Percentiles rank a stretch among this genome's conserved stretches.
phyloP scores from a whole-genome alignment of 2,113 vertebrate genomes.

The Mormyrus iriodes region DNA sequence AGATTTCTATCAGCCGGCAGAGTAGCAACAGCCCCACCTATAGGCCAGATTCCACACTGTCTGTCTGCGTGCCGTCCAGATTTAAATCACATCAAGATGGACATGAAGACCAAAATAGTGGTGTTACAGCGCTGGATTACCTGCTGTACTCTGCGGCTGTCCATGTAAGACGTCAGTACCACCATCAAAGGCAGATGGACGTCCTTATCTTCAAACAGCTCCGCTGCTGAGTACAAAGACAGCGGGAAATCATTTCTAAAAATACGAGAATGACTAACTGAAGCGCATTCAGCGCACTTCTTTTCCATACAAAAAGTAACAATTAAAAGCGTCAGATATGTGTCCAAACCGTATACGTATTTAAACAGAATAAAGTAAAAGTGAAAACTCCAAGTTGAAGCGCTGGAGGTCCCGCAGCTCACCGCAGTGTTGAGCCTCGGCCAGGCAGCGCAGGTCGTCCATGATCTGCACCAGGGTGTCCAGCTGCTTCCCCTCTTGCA shows the following conservation, averaged over 20 bases:
- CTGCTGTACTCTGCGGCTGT: conserved; percentile 76
- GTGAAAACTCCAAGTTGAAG: not conserved
- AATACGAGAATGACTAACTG: not conserved
- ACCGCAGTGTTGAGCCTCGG: conserved; percentile 68
- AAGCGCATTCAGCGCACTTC: not conserved
- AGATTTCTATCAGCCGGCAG: conserved; percentile 84
- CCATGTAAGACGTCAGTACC: conserved; percentile 69
- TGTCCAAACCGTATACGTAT: not conserved
- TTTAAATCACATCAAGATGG: not conserved
- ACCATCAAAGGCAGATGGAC: conserved; percentile 72
- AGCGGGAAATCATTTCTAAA: not conserved
- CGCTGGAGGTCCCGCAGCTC: conserved; percentile 32
- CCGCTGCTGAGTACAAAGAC: conserved; percentile 55
- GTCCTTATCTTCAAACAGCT: conserved; percentile 73
- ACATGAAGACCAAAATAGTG: not conserved
- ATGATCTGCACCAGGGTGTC: conserved; percentile 77
- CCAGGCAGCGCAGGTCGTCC: conserved; percentile 75
- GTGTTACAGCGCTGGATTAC: conserved; percentile 46
- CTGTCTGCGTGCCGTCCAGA: not conserved
- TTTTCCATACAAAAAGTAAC: not conserved
- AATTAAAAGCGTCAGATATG: not conserved
- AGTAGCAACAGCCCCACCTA: conserved; percentile 86
- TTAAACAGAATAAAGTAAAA: not conserved
- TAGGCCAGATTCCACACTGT: conserved; percentile 39
- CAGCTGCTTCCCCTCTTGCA: conserved; percentile 71